These are phyloP conservation scores for Notospermus geniculatus DNA, from an alignment of 1,140 invertebrate genomes.

Conservation along the genomic window DNA sequence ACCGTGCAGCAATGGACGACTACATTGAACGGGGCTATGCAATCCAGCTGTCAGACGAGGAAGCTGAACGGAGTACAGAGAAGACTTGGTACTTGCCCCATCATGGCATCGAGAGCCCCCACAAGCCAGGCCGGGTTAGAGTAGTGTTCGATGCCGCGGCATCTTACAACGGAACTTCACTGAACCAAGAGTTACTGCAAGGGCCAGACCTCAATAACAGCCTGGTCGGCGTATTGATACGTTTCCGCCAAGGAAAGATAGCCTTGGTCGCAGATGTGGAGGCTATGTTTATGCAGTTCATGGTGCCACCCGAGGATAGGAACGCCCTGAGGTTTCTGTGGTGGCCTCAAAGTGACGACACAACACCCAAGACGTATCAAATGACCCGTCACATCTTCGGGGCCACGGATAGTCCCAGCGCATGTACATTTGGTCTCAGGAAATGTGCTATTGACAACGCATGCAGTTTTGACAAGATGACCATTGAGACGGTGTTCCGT, in stretches of 20 bases:
- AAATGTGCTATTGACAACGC: constrained; percentile 17
- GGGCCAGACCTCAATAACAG: constrained; percentile 50
- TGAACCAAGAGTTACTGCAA: constrained; percentile 32
- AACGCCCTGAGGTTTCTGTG: constrained; percentile 24
- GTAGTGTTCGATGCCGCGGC: constrained; percentile 30
- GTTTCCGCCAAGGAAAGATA: constrained; percentile 26
- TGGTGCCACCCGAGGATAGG: constrained; percentile 17
- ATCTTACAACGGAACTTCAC: constrained; percentile 26
- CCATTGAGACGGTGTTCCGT: constrained; percentile 6
- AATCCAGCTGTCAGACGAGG: neutral
- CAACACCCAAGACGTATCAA: constrained; percentile 16
- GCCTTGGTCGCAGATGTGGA: constrained; percentile 27
- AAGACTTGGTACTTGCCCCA: constrained; percentile 27
- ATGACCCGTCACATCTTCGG: constrained; percentile 30
- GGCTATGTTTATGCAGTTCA: constrained; percentile 29
- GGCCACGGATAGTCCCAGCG: constrained; percentile 23
- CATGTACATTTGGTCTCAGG: constrained; percentile 21
- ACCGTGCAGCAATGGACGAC: neutral
- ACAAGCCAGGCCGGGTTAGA: constrained; percentile 26
- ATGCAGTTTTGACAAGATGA: neutral
- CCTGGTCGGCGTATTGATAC: constrained; percentile 28
- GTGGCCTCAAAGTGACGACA: constrained; percentile 14
- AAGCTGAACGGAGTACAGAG: neutral
- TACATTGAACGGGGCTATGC: neutral
- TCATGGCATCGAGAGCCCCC: constrained; percentile 24